phyloP scores from a whole-genome alignment of 2,113 vertebrate species.

The Boulengerochromis microlepis region DNA sequence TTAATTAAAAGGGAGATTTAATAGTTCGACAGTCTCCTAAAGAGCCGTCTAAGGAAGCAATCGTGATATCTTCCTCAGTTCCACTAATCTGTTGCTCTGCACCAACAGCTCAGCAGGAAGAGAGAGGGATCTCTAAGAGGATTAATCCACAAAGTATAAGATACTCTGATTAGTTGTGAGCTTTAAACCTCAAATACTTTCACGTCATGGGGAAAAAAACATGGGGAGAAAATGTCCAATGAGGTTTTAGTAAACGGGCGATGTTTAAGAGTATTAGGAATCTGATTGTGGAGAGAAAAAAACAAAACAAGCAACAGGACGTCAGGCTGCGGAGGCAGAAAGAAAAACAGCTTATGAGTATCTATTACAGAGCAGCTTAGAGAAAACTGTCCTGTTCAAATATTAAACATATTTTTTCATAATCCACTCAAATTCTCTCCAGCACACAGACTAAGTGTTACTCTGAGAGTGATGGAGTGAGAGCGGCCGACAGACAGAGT shows the following conservation, averaged over 20 bases:
- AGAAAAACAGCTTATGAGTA: background rate
- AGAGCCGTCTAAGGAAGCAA: background rate
- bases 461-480: background rate
- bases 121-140: background rate
- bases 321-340: background rate
- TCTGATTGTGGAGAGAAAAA: background rate
- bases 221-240: background rate
- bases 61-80: background rate
- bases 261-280: background rate
- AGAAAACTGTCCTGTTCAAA: conserved; percentile 34
- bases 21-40: background rate
- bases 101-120: background rate
- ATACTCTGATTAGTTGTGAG: conserved; percentile 12
- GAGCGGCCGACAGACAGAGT: background rate
- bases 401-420: conserved; percentile 22
- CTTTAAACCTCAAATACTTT: background rate
- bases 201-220: background rate
- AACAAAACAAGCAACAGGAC: background rate
- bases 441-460: background rate
- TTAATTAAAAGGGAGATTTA: background rate
- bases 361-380: conserved; percentile 42
- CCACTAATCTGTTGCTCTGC: conserved; percentile 26
- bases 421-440: background rate
- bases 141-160: background rate
- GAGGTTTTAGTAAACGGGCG: background rate